Base-by-base conservation (phyloP, 2,888 invertebrate genomes). In the Chloromyia formosa region DNA sequence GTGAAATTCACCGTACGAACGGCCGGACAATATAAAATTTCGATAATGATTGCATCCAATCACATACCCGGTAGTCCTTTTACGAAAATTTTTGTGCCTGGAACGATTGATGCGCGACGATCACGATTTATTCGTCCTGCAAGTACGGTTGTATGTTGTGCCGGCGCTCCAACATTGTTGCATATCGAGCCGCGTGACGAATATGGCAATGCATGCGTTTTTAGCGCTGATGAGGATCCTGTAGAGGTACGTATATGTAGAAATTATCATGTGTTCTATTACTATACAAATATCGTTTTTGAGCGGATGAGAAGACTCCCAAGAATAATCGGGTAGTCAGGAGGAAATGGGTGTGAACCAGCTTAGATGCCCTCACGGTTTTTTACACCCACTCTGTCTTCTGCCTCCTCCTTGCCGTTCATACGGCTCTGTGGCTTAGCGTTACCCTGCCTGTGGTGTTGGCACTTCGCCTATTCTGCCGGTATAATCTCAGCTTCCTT, bases 1-100 rank as follows among this genome's bases (percentile, higher is more conserved):
- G 94, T 95, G 73, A 95, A 95, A 83, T 97, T 97, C 87, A 95
- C 95, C 5, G 96, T 96, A 77, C 91, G 96, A 78, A 93, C 93
- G 79, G 94, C 96, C 20, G 97, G 97, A 42, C 91, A 93, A 80
- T 97, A 97, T 86, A 90, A 91, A 81, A 92, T 97, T 79, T 92
- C 93, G 66, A 90, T 97, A 74, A 89, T 94, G 85, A 93, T 96
- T 75, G 94, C 90, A 84, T 92, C 92, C 76, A 92, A 91, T 81
- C 91, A 92, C 80, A 92, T 96, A 73, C 90, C 91, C 76, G 95
- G 95, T 78, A 94, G 95, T 79, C 97, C 97, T 72, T 96, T 93
- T 86, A 88, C 91, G 78, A 92, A 93, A 82, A 90, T 88, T 82
- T 96, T 96, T 87, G 87, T 90, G 79, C 93, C 96, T 80, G 96